Percentiles rank a stretch among this genome's conserved stretches.
These are phyloP conservation scores for Osmerus mordax DNA, from an alignment of 2,113 vertebrate species.

Conservation along the genomic window DNA sequence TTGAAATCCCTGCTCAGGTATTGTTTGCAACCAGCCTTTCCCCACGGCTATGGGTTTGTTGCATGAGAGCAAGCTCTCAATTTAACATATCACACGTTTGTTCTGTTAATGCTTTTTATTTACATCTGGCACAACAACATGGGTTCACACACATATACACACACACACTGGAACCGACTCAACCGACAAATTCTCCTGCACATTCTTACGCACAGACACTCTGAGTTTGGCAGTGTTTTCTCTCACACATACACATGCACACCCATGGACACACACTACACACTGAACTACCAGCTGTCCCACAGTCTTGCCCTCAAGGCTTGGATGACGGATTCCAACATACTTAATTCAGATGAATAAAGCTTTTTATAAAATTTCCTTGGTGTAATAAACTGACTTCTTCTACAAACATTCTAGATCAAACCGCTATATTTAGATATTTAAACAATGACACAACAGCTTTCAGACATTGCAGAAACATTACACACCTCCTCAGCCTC, in stretches of 20 bases:
- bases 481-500: not conserved
- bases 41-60: too few species aligned
- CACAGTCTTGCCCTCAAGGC: constrained; percentile 25
- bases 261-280: constrained; percentile 2
- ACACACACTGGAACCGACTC: not conserved
- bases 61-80: too few species aligned
- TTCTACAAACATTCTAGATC: not conserved
- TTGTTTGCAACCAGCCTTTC: too few species aligned
- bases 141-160: not conserved
- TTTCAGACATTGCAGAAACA: not conserved
- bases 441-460: not conserved
- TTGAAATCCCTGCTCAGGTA: too few species aligned
- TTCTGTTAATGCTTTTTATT: too few species aligned
- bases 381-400: too few species aligned
- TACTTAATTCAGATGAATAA: constrained; percentile 10
- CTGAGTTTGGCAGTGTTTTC: too few species aligned
- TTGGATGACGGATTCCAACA: constrained; percentile 40
- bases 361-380: constrained; percentile 16
- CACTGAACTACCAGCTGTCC: constrained; percentile 34
- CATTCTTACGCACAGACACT: too few species aligned
- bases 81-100: too few species aligned
- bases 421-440: not conserved
- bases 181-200: too few species aligned
- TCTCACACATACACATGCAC: not conserved
- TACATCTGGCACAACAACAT: too few species aligned